These are phyloP conservation scores for Alviniconcha marisindica DNA, from an alignment of 1,140 invertebrate genomes.

Conservation along the genomic window DNA sequence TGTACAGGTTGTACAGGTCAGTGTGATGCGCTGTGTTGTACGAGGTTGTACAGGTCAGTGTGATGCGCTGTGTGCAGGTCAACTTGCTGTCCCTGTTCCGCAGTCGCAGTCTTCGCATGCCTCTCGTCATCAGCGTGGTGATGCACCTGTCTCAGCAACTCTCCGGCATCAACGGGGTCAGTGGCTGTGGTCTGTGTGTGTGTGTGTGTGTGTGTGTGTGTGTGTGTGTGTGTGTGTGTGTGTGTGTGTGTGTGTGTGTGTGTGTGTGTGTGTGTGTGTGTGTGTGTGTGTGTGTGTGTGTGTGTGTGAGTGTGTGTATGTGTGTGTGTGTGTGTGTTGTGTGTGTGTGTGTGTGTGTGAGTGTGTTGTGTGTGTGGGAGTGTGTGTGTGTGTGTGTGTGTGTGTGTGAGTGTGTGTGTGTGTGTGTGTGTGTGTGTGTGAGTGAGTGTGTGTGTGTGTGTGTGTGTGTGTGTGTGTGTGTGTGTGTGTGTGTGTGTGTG, in stretches of 20 bases:
- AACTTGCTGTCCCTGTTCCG: conserved; percentile 51
- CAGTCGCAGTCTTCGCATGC: conserved; percentile 82
- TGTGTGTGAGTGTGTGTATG: background rate
- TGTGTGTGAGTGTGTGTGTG: background rate
- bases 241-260: conserved; percentile 8
- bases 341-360: conserved; percentile 12
- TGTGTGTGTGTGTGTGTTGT: too few species aligned
- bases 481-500: conserved; percentile 40
- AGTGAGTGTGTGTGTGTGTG: background rate
- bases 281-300: background rate
- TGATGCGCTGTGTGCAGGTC: too few species aligned
- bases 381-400: conserved; percentile 23
- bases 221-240: conserved; percentile 11
- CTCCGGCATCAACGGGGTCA: conserved; percentile 88
- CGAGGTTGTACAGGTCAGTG: too few species aligned
- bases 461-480: conserved; percentile 12
- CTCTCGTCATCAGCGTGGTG: conserved; percentile 87
- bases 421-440: background rate
- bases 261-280: too few species aligned
- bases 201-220: conserved; percentile 21
- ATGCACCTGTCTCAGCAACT: conserved; percentile 94
- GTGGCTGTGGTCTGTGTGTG: background rate
- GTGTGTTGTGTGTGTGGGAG: conserved; percentile 48
- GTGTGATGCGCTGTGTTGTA: too few species aligned
- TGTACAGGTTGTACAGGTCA: too few species aligned